Evolutionary conservation across 2,888 invertebrate species (phyloP).

Genomic region (Nephrocerus scutellatus): DNA sequence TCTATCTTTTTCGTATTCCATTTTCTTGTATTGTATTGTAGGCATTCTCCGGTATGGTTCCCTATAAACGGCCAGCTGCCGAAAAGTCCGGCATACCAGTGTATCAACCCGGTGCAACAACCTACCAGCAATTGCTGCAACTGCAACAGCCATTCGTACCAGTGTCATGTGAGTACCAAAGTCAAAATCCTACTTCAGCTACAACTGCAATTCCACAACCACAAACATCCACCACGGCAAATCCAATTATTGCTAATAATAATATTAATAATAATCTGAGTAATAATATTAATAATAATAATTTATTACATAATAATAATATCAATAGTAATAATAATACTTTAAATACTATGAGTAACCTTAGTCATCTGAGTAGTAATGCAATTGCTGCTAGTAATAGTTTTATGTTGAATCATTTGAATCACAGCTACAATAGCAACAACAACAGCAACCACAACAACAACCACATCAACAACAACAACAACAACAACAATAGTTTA

Average conservation of each 20-base stretch:
- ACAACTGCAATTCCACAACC: slow-evolving; percentile 34
- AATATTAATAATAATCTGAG: slow-evolving; percentile 15
- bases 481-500: slow-evolving; percentile 6
- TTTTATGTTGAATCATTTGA: no score
- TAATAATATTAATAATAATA: slow-evolving; percentile 22
- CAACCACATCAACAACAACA: slow-evolving; percentile 26
- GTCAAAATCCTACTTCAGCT: slow-evolving; percentile 35
- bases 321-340: slow-evolving; percentile 32
- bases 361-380: no score
- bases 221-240: slow-evolving; percentile 46
- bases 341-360: no score
- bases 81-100: slow-evolving; percentile 95
- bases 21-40: slow-evolving; percentile 45
- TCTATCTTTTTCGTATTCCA: no score
- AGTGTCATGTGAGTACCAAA: slow-evolving; percentile 93
- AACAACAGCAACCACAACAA: slow-evolving; percentile 18
- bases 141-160: slow-evolving; percentile 91
- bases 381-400: no score
- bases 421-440: slow-evolving; percentile 24
- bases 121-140: slow-evolving; percentile 93
- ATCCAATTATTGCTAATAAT: slow-evolving; percentile 29
- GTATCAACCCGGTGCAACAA: slow-evolving; percentile 85
- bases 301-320: slow-evolving; percentile 19
- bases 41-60: slow-evolving; percentile 93
- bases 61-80: slow-evolving; percentile 92